Base-by-base conservation (phyloP, 2,113 vertebrate species). In the Nothobranchius furzeri region DNA sequence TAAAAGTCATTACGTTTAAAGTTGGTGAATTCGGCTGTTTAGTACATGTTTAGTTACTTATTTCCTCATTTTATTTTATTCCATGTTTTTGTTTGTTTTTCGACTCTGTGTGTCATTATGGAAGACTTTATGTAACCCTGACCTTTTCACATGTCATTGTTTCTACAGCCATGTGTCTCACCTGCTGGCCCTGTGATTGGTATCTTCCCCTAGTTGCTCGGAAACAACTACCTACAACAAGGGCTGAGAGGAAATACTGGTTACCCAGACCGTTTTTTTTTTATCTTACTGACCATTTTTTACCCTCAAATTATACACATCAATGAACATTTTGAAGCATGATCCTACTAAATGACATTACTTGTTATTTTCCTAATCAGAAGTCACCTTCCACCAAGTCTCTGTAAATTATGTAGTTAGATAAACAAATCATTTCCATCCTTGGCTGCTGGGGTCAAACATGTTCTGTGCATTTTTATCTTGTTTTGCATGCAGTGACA, bases 401-500 rank as follows among this genome's bases (percentile, higher is more conserved):
- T 11, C 10, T 12, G 43, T 11, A 47, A 14, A 52, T 2, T 35
- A 68, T 68, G 71, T 79, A 36, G 1, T 77, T 64, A 63, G 69
- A 61, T 71, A 79, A 82, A 68, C 20, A 55, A 57, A 40, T 13
- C 30, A 51, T 66, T 50, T 67, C 6, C 24, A 47, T 49, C 30
- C 20, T 47, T 35, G 9, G 35, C 46, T 17, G 15, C 9, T 59
- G 56, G 12, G 43, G 12, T 76, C 36, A 48, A 24, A 65, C 43
- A 64, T 42, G 13, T 17, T 35, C 48, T 40, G 17, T 64, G 15
- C 42, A 64, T 67, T 70, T 15, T 68, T 15, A 69, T 37, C 42
- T 40, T 42, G 49, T 66, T 66, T 45, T 24, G 51, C 46, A 2
- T 48, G 50, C 53, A 53, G 37, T 70, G 52, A 90, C 85, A 90